Evolutionary conservation across 2,797 vertebrate genomes (phyloP), one percentile per base, ranked within the genome.

Genomic region (Siniperca undulata): DNA sequence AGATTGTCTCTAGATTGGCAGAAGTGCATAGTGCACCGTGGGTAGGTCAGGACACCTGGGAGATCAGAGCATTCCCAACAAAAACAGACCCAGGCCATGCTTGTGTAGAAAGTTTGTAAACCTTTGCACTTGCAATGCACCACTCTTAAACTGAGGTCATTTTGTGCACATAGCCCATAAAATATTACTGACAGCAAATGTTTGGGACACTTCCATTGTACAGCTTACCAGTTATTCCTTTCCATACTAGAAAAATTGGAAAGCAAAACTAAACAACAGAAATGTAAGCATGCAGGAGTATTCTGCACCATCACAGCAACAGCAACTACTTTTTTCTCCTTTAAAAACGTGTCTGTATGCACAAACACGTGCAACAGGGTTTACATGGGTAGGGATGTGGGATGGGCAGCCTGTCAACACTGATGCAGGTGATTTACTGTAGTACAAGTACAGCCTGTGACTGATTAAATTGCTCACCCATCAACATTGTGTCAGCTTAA

Each of bases 391-490:
- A 69, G 53, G 30, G 11, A 78, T 3, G 3, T 20, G 22, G 56
- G n/a, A 69, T 10, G 11, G 10, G 36, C 58, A 0, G 0, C 24
- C 22, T 61, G 30, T 78, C 74, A 58, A 11, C 36, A 55, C 27
- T 44, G 36, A 60, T 59, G 56, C 27, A 52, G 38, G 30, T 65
- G 34, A 59, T 66, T 80, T 20, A 38, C 30, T 55, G 50, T n/a
- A 12, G 19, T 42, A 12, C 42, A 34, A 36, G 12, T 46, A 17
- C 8, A 61, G 4, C 24, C 6, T 80, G 59, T 53, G 14, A 55
- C 42, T 79, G 40, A 81, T 69, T 64, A 36, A 83, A 62, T 5
- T 38, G 44, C 36, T 55, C 22, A 52, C 44, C 5, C 11, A 53
- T 74, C n/a, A 56, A 62, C 44, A 65, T 12, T 27, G 30, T 30